A percentile compares a stretch with the other conserved stretches of the same genome.
Conservation (phyloP, 2,888 invertebrate genomes). For the Amitus sp. region DNA sequence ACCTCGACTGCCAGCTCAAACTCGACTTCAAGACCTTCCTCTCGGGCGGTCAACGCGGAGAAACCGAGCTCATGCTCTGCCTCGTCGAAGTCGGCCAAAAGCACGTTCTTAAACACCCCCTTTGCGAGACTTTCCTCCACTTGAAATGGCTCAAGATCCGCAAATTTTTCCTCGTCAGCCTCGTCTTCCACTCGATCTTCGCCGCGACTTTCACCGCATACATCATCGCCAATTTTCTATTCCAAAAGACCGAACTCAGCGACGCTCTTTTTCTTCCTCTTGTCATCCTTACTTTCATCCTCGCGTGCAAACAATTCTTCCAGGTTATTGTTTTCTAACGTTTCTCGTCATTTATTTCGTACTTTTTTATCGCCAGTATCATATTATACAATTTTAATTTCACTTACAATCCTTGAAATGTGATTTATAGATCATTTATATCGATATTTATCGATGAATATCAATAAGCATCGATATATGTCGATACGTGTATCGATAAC, state of each 20-base stretch:
- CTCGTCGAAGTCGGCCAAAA: constrained; percentile 79
- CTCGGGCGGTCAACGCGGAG: constrained; percentile 59
- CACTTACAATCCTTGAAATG: too few relatives aligned
- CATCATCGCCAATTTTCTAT: constrained; percentile 72
- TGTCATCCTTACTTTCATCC: constrained; percentile 72
- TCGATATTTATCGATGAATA: too few relatives aligned
- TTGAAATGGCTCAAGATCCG: constrained; percentile 86
- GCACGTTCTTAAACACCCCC: constrained; percentile 82
- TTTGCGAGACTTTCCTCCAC: constrained; percentile 85
- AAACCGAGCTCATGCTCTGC: constrained; percentile 72
- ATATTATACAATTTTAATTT: too few relatives aligned
- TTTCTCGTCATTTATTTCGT: too few relatives aligned
- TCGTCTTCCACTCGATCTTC: constrained; percentile 81
- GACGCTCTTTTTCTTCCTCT: constrained; percentile 68
- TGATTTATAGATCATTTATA: too few relatives aligned
- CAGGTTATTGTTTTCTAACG: too few relatives aligned
- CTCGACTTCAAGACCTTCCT: constrained; percentile 70
- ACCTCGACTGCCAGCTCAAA: constrained; percentile 85
- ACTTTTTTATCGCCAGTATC: too few relatives aligned
- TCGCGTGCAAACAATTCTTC: constrained; percentile 80
- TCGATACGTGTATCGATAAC: too few relatives aligned
- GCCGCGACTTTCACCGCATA: constrained; percentile 80
- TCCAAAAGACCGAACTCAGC: constrained; percentile 53
- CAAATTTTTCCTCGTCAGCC: constrained; percentile 82
- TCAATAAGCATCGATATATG: too few relatives aligned